Evolutionary conservation across 2,888 invertebrate genomes (phyloP).

Genomic region (Blastobasis lacticolella): DNA sequence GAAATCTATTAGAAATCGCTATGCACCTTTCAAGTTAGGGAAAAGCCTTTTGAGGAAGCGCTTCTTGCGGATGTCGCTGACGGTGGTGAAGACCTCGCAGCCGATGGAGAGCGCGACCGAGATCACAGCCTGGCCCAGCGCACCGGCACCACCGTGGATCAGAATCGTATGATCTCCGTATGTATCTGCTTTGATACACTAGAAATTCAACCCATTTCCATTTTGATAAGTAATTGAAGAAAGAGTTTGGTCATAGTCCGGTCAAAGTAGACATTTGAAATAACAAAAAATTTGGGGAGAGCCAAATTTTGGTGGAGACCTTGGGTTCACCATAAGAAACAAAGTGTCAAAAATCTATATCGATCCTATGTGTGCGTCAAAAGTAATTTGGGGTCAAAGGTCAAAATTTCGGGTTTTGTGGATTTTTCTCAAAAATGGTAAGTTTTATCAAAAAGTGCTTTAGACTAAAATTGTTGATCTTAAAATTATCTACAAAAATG

Average conservation of each 20-base stretch:
- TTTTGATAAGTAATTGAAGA: neutral
- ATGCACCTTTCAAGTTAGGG: constrained; percentile 9
- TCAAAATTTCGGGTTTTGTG: too few species aligned
- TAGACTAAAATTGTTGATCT: too few species aligned
- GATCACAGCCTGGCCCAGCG: constrained; percentile 15
- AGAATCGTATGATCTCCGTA: constrained; percentile 3
- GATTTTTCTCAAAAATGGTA: too few species aligned
- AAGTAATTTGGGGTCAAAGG: too few species aligned
- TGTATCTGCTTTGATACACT: neutral
- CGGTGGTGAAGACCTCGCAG: constrained; percentile 14
- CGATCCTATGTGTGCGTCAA: too few species aligned
- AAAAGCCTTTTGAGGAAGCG: constrained; percentile 8
- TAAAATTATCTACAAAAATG: too few species aligned
- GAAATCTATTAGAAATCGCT: neutral
- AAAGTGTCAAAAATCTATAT: too few species aligned
- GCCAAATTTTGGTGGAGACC: too few species aligned
- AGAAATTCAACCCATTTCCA: neutral
- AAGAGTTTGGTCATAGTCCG: neutral
- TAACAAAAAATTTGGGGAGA: too few species aligned
- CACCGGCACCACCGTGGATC: constrained; percentile 13
- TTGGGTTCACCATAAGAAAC: too few species aligned
- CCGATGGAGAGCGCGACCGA: constrained; percentile 7
- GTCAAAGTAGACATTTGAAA: too few species aligned
- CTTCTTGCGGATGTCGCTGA: constrained; percentile 12
- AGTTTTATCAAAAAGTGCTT: too few species aligned